Base-by-base conservation (phyloP, 2,113 vertebrate species). In the Verasper variegatus region DNA sequence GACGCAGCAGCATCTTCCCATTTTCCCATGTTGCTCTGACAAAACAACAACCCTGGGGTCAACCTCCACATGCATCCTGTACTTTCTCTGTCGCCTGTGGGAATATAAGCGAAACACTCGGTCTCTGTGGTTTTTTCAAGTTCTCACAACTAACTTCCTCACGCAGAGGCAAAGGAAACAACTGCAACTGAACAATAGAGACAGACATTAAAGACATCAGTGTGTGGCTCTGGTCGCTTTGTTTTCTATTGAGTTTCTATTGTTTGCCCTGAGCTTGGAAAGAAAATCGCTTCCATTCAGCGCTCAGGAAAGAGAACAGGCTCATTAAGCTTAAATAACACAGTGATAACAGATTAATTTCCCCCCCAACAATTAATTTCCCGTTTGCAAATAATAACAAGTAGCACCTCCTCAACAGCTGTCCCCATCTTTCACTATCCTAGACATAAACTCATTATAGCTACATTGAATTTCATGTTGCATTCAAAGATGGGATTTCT, bases 261-360 rank as follows among this genome's bases (percentile, higher is more conserved):
- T 80, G 69, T 80, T 82, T 71, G 49, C 37, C 18, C 12, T 62
- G 58, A 66, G 72, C 72, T 37, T 40, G 24, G 47, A 60, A 37
- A 76, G 54, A 31, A 51, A 45, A 12, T 0, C 0, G 35, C 56
- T 77, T 71, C 40, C 14, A 47, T 69, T 76, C 55, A 23, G 31
- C 56, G 24, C 17, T 24, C 18, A 72, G 21, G 21, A 61, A 40
- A 21, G 15, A 57, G 18, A 73, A 62, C 27, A 55, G 21, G 35
- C 2, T 26, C 27, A 66, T 62, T 77, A 15, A 59, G 15, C 45
- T 67, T 23, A 45, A 75, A 70, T 68, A 67, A 63, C 49, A 58
- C 18, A 35, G 17, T 59, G 6, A 52, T 65, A 24, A 56, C 14
- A 57, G 0, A 47, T 42, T 68, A 5, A 52, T 5, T 51, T 20